These are phyloP conservation scores for Myzus persicae DNA, from an alignment of 1,140 invertebrate genomes.

Conservation along the genomic window DNA sequence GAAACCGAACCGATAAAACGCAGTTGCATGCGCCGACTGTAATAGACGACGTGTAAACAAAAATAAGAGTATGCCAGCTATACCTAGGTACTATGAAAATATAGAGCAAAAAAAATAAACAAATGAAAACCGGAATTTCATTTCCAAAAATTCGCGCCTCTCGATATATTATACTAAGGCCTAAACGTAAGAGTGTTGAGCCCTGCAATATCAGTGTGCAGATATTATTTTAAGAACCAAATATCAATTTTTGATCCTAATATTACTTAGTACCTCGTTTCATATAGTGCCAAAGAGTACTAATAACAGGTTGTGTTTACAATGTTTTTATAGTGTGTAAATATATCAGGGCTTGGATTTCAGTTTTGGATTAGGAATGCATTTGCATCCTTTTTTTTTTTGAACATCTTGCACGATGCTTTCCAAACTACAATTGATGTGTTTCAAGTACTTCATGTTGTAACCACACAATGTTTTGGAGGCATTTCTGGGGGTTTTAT, in stretches of 20 bases:
- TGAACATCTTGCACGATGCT: too few species aligned
- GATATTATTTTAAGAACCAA: neutral
- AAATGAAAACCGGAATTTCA: neutral
- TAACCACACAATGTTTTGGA: too few species aligned
- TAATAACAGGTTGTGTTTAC: neutral
- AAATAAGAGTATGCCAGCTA: too few species aligned
- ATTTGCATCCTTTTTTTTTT: too few species aligned
- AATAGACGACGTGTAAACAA: too few species aligned
- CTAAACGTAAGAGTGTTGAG: neutral
- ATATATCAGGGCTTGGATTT: too few species aligned
- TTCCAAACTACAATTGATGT: too few species aligned
- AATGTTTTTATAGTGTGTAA: too few species aligned
- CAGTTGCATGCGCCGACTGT: neutral
- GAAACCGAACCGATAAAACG: neutral
- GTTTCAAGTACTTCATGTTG: too few species aligned
- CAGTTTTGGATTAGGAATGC: too few species aligned
- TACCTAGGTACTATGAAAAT: fast-evolving
- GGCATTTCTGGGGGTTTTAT: too few species aligned
- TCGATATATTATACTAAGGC: too few species aligned
- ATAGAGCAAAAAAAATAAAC: neutral
- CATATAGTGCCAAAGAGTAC: neutral
- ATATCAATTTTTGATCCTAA: neutral
- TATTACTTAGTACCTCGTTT: neutral
- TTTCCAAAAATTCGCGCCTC: neutral
- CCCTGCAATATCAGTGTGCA: neutral